These are phyloP conservation scores for Calyptommatus sinebrachiatus DNA, from an alignment of 2,113 vertebrate species.

Conservation along the genomic window DNA sequence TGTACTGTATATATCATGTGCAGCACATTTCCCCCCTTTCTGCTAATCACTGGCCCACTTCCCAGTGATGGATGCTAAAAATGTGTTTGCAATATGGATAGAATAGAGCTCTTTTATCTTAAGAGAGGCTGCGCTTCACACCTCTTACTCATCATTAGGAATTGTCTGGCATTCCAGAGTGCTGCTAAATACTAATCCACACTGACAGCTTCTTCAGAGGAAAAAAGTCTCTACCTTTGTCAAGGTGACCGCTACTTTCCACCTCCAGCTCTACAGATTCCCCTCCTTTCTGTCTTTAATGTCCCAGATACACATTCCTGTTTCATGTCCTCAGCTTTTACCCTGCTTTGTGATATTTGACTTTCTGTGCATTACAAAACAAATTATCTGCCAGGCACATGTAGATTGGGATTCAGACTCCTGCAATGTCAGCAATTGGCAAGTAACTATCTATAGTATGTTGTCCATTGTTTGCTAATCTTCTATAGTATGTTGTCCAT, in stretches of 20 bases:
- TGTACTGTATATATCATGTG: neutral
- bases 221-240: neutral
- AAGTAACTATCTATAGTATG: too few species aligned
- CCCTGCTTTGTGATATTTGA: neutral
- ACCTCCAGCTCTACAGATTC: neutral
- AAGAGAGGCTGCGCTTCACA: neutral
- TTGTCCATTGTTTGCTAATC: too few species aligned
- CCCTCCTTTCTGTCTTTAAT: neutral
- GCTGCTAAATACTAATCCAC: constrained; percentile 14
- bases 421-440: too few species aligned
- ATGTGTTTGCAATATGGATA: constrained; percentile 1
- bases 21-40: constrained; percentile 8
- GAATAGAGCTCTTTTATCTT: constrained; percentile 21
- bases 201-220: constrained; percentile 15
- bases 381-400: too few species aligned
- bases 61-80: constrained; percentile 13
- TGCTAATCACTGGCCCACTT: constrained; percentile 21
- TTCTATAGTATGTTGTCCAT: too few species aligned
- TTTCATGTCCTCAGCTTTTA: neutral
- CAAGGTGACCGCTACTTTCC: neutral
- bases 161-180: constrained; percentile 23
- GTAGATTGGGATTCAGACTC: too few species aligned
- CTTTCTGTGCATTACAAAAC: too few species aligned
- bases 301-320: neutral
- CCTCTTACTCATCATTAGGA: constrained; percentile 30